Evolutionary conservation across 2,888 invertebrate species (phyloP), one percentile per base, ranked within the genome.

Genomic region (Aphidoletes aphidimyza): DNA sequence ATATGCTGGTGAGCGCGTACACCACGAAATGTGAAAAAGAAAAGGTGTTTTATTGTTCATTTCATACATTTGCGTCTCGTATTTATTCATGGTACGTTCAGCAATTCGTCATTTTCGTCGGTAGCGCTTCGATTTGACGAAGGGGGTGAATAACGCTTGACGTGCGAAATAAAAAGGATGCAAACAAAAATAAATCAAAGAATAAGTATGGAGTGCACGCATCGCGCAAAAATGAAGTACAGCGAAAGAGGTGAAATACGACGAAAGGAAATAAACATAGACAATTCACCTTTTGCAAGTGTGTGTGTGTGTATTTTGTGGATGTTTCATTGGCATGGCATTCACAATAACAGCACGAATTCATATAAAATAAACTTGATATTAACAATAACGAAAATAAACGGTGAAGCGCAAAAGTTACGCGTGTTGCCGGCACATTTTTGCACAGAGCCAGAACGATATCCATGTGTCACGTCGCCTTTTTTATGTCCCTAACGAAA

Each of bases 321-420:
- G 42, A 42, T 42, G 6, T 42, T 26, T 2, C 54, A 6, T 54
- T 54, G 22, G 54, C 22, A 22, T 14, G 26, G 22, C 54, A 54
- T 54, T 54, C 2, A 14, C 69, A 69, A 69, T 69, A 17, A 11
- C 14, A 69, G 69, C 69, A 30, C 69, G 69, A 69, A n/a, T 69
- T 69, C 69, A 69, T 34, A 30, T 30, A 30, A 34, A 69, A 69
- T 69, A 69, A 26, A 30, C 69, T 69, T 14, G 30, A 69, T 69
- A 69, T 69, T 69, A 69, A 69, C 30, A 69, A 69, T 69, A 69
- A 34, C 69, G 69, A 69, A 69, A 69, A 69, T 69, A 69, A 69
- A 69, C 69, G 69, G 30, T 69, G 14, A n/a, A n/a, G n/a, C n/a
- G 69, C 54, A 54, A 54, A 19, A 22, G 22, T 54, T 42, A 42